Conservation (phyloP, 2,888 invertebrate genomes). For the Drepanosiphum platanoidis region DNA sequence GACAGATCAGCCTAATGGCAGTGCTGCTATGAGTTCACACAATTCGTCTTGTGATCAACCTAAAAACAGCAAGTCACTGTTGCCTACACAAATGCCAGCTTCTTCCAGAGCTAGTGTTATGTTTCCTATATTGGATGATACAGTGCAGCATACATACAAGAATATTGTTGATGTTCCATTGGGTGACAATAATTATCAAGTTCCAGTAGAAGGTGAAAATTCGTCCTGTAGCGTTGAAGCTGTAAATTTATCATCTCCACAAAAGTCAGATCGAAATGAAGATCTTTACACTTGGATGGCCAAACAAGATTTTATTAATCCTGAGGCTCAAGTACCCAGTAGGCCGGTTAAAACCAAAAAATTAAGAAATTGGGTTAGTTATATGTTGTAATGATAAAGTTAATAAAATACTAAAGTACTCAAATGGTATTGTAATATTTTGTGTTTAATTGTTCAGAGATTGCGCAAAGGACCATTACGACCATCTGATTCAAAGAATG, state of each 20-base stretch:
- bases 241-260: slow-evolving; percentile 62
- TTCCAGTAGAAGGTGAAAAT: slow-evolving; percentile 46
- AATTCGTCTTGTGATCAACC: slow-evolving; percentile 62
- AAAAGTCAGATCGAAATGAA: slow-evolving; percentile 74
- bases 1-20: slow-evolving; percentile 42
- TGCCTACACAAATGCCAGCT: slow-evolving; percentile 72
- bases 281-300: slow-evolving; percentile 98
- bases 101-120: slow-evolving; percentile 81
- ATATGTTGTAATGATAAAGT: not conserved
- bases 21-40: slow-evolving; percentile 48
- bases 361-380: slow-evolving; percentile 67
- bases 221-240: slow-evolving; percentile 58
- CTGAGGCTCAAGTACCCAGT: slow-evolving; percentile 67
- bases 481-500: slow-evolving; percentile 40
- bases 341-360: slow-evolving; percentile 45
- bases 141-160: slow-evolving; percentile 64
- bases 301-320: slow-evolving; percentile 78
- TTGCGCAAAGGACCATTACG: slow-evolving; percentile 53
- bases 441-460: slow-evolving; percentile 17
- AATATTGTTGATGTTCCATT: slow-evolving; percentile 52
- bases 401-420: not conserved
- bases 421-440: not conserved
- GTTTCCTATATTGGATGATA: slow-evolving; percentile 75
- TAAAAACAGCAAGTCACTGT: slow-evolving; percentile 68
- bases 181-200: slow-evolving; percentile 31